A percentile compares a stretch with the other conserved stretches of the same genome.
Evolutionary conservation across 2,797 vertebrate genomes (phyloP).

Genomic region (Kryptopterus vitreolus): DNA sequence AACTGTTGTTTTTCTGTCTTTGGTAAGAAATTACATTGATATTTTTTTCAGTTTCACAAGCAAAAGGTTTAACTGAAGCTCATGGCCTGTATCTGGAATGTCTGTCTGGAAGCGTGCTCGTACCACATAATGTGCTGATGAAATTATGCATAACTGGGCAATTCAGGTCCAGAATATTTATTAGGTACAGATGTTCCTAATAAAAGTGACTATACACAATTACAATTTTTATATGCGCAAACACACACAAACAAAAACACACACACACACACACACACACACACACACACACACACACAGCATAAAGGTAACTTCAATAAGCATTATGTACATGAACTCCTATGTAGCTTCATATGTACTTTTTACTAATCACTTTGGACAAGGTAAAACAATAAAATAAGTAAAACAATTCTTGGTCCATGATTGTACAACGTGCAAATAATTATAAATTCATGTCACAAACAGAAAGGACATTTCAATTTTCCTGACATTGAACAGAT

Average conservation of each 20-base stretch:
- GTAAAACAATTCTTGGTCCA: background rate
- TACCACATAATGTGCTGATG: too few relatives aligned
- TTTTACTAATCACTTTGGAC: background rate
- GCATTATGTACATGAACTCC: too few relatives aligned
- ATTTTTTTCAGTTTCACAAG: too few relatives aligned
- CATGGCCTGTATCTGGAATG: background rate
- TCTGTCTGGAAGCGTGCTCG: background rate
- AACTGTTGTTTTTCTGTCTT: conserved; percentile 7
- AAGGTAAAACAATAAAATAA: too few relatives aligned
- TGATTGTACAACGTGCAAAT: background rate
- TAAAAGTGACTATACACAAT: background rate
- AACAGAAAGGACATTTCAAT: background rate
- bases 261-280: background rate
- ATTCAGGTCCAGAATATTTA: too few relatives aligned
- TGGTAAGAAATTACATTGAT: background rate
- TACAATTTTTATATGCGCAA: too few relatives aligned
- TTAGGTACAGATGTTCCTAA: background rate
- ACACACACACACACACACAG: too few relatives aligned
- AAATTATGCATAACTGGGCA: too few relatives aligned
- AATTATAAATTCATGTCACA: conserved; percentile 27
- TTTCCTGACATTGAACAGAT: background rate
- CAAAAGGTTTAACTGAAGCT: background rate
- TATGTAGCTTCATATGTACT: background rate
- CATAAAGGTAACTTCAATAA: too few relatives aligned
- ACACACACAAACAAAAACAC: too few relatives aligned